phyloP scores from a whole-genome alignment of 2,888 invertebrate species.

The Arctia plantaginis region DNA sequence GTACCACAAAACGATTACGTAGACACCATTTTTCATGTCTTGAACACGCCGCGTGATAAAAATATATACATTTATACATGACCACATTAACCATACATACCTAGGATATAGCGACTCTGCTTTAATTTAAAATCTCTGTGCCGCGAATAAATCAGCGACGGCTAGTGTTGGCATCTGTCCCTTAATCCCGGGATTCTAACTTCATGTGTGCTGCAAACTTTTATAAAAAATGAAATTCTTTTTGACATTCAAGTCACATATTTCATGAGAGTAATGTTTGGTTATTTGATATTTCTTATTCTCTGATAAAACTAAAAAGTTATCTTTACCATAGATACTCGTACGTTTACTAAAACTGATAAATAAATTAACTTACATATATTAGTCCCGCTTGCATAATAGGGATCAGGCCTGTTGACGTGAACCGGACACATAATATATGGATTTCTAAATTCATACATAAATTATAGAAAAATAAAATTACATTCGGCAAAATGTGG shows the following conservation, averaged over 20 bases:
- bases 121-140: constrained; percentile 63
- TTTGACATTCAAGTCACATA: constrained; percentile 9
- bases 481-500: no score
- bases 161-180: constrained; percentile 47
- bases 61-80: constrained; percentile 15
- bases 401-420: no score
- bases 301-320: background rate
- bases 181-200: constrained; percentile 25
- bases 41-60: constrained; percentile 12
- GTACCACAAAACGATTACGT: background rate
- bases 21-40: constrained; percentile 19
- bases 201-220: constrained; percentile 6
- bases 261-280: background rate
- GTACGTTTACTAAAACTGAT: background rate
- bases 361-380: background rate
- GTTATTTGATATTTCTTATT: background rate
- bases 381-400: no score
- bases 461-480: no score
- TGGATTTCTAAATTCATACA: no score
- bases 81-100: constrained; percentile 10
- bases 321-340: background rate
- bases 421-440: no score
- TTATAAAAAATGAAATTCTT: constrained; percentile 8
- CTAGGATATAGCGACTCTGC: constrained; percentile 39
- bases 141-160: constrained; percentile 59